These are phyloP conservation scores for Coilia nasus DNA, from an alignment of 2,797 vertebrate genomes.

Conservation along the genomic window DNA sequence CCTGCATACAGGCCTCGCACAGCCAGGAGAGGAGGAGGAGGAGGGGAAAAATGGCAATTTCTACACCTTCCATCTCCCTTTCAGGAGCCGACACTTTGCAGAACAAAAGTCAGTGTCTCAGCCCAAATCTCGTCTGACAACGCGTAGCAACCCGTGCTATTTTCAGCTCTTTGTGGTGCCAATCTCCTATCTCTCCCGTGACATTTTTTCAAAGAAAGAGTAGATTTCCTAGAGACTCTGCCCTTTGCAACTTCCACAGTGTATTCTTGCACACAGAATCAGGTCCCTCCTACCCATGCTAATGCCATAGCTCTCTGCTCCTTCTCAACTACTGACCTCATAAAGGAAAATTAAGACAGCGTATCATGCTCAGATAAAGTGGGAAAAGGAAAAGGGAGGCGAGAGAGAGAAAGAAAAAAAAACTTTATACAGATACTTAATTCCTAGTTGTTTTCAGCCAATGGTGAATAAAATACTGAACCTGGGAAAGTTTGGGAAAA, in stretches of 20 bases:
- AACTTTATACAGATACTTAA: conserved; percentile 71
- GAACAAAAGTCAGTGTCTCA: conserved; percentile 99
- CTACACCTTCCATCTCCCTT: conserved; percentile 92
- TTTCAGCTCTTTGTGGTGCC: conserved; percentile 98
- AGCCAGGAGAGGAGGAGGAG: conserved; percentile 77
- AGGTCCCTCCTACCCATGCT: conserved; percentile 83
- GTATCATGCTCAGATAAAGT: conserved; percentile 78
- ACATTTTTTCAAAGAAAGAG: conserved; percentile 99
- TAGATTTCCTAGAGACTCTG: conserved; percentile 99
- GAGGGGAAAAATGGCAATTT: conserved; percentile 82
- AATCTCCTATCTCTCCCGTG: conserved; percentile 98
- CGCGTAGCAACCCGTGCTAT: conserved; percentile 97
- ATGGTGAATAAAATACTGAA: conserved; percentile 64
- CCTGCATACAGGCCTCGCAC: conserved; percentile 77
- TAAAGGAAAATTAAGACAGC: conserved; percentile 87
- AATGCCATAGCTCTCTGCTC: conserved; percentile 79
- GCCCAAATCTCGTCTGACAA: conserved; percentile 99
- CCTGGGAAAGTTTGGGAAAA: conserved; percentile 65
- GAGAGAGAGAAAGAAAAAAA: conserved; percentile 60
- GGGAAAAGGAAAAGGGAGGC: conserved; percentile 62
- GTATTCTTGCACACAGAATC: conserved; percentile 87
- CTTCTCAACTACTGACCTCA: conserved; percentile 74
- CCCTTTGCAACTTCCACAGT: conserved; percentile 96
- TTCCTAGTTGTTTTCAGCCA: conserved; percentile 67
- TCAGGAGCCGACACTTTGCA: conserved; percentile 88